Percentiles rank a stretch among this genome's conserved stretches.
phyloP scores from a whole-genome alignment of 2,888 invertebrate genomes.

The Peribatodes rhomboidaria region DNA sequence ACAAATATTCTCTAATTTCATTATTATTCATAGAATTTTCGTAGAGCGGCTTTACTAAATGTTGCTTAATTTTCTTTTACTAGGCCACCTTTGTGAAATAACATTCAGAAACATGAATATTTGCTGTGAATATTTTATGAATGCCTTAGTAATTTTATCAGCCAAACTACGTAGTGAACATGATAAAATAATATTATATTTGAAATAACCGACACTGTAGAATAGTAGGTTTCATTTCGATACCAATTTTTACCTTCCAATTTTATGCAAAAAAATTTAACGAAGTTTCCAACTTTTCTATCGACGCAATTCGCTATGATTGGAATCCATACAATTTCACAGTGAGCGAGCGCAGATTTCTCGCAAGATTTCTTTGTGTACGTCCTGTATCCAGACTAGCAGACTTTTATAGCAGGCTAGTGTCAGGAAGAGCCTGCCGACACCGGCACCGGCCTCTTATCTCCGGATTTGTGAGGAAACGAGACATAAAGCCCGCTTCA shows the following conservation, averaged over 20 bases:
- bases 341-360: conserved; percentile 63
- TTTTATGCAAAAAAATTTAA: conserved; percentile 50
- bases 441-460: conserved; percentile 58
- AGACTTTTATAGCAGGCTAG: conserved; percentile 57
- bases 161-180: background rate
- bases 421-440: conserved; percentile 52
- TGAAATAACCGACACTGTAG: background rate
- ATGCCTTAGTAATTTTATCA: background rate
- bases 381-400: conserved; percentile 52
- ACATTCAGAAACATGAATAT: background rate
- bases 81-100: conserved; percentile 1
- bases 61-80: conserved; percentile 20
- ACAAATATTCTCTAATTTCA: conserved; percentile 33
- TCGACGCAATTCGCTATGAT: conserved; percentile 55
- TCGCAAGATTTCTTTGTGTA: conserved; percentile 50
- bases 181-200: background rate
- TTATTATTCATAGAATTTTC: conserved; percentile 39
- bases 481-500: conserved; percentile 69
- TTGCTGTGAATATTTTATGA: background rate
- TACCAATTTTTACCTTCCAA: conserved; percentile 26
- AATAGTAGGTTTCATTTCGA: conserved; percentile 3
- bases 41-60: conserved; percentile 2
- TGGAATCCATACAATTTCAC: conserved; percentile 65
- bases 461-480: conserved; percentile 72
- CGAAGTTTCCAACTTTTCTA: conserved; percentile 52